phyloP scores from a whole-genome alignment of 2,113 vertebrate genomes.

The Forbesichthys papilliferus region DNA sequence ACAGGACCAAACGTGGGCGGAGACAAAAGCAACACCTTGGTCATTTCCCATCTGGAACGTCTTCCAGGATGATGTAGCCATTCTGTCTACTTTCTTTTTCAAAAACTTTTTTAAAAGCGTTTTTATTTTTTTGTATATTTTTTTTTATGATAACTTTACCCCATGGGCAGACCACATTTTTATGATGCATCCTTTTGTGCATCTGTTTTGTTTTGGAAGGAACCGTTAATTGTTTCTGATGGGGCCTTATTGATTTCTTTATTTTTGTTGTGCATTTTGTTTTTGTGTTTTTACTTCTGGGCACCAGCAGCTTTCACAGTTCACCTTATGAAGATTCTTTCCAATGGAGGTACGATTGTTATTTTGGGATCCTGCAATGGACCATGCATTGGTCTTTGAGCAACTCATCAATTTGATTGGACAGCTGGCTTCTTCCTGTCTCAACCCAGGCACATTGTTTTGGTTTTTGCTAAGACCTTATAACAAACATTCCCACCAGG shows the following conservation, averaged over 20 bases:
- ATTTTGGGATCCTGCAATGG: neutral
- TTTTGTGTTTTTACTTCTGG: slow-evolving; percentile 71
- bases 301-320: slow-evolving; percentile 36
- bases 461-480: neutral
- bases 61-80: slow-evolving; percentile 95
- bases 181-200: slow-evolving; percentile 60
- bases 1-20: slow-evolving; percentile 93
- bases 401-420: neutral
- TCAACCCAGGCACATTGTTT: neutral
- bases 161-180: slow-evolving; percentile 64
- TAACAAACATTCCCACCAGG: neutral
- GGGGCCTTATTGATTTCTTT: slow-evolving; percentile 9
- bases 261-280: slow-evolving; percentile 15
- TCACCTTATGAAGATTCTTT: slow-evolving; percentile 72
- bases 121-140: slow-evolving; percentile 54
- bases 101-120: no score
- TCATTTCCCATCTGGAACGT: slow-evolving; percentile 93
- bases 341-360: neutral
- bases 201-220: slow-evolving; percentile 31
- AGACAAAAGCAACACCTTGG: slow-evolving; percentile 97
- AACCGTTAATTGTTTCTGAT: no score
- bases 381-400: no score
- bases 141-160: slow-evolving; percentile 53
- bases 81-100: neutral
- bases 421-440: neutral